phyloP scores from a whole-genome alignment of 2,113 vertebrate species.

The Azemiops feae region DNA sequence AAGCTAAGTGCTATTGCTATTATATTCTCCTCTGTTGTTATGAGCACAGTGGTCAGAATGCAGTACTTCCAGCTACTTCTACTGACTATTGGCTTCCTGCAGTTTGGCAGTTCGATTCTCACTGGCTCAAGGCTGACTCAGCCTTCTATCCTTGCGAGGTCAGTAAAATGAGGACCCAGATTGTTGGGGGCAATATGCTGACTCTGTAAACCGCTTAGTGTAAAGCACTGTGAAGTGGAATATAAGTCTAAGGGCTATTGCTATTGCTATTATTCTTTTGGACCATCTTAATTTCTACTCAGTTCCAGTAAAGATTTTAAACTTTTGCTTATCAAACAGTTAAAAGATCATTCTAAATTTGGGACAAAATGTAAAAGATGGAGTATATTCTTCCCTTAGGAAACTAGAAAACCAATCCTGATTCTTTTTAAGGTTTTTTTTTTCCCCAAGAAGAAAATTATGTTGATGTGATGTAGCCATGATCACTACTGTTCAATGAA shows the following conservation, averaged over 20 bases:
- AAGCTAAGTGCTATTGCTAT: background rate
- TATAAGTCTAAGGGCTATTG: background rate
- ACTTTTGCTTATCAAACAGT: background rate
- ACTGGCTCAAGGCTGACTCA: too few relatives aligned
- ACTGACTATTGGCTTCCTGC: too few relatives aligned
- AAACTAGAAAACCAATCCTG: background rate
- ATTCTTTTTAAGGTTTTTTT: background rate
- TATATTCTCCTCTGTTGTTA: too few relatives aligned
- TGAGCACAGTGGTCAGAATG: too few relatives aligned
- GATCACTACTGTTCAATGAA: conserved; percentile 16
- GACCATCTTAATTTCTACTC: background rate
- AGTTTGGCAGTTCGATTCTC: too few relatives aligned
- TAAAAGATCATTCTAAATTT: background rate
- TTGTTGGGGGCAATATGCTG: too few relatives aligned
- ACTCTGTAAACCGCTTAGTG: too few relatives aligned
- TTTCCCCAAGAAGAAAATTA: conserved; percentile 1
- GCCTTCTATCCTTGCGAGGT: too few relatives aligned
- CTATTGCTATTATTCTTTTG: too few relatives aligned
- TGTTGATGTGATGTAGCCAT: conserved; percentile 20
- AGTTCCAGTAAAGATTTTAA: background rate
- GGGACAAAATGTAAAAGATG: conserved; percentile 16
- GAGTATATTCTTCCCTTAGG: background rate
- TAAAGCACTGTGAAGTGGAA: background rate
- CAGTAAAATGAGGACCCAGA: too few relatives aligned
- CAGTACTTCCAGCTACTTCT: too few relatives aligned